These are phyloP conservation scores for Acanthacorydalis orientalis DNA, from an alignment of 2,888 invertebrate species.

Conservation along the genomic window DNA sequence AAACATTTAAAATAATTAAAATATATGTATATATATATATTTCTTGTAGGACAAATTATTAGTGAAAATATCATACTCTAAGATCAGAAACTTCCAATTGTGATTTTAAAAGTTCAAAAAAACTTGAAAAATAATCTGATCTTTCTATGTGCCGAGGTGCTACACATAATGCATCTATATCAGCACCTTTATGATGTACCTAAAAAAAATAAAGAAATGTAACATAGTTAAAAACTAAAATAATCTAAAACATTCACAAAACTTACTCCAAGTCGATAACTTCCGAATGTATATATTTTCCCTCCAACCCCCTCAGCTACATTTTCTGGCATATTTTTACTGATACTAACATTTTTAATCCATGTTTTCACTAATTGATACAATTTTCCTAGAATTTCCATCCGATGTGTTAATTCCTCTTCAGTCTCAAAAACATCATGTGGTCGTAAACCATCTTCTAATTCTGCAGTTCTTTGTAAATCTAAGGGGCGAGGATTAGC, in stretches of 20 bases:
- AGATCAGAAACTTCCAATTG: conserved; percentile 75
- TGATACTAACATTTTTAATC: conserved; percentile 78
- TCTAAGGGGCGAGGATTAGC: conserved; percentile 71
- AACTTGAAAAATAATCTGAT: conserved; percentile 87
- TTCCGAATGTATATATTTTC: conserved; percentile 98
- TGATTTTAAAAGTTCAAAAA: conserved; percentile 76
- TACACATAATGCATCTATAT: conserved; percentile 97
- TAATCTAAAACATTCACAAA: neutral
- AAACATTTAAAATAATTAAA: conserved; percentile 10
- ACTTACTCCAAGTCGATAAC: conserved; percentile 76
- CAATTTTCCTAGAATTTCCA: conserved; percentile 68
- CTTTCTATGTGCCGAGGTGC: conserved; percentile 92
- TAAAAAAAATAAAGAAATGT: conserved; percentile 15
- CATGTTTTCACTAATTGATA: conserved; percentile 85
- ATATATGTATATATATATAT: neutral
- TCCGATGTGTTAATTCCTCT: conserved; percentile 75
- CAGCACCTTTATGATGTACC: conserved; percentile 93
- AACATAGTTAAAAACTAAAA: neutral
- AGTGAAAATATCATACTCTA: conserved; percentile 33
- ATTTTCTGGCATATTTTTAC: conserved; percentile 82
- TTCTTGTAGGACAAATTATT: neutral
- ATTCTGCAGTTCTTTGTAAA: conserved; percentile 52
- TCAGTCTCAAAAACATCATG: conserved; percentile 85
- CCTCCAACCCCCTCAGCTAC: conserved; percentile 88
- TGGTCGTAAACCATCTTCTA: conserved; percentile 63